Evolutionary conservation across 1,140 invertebrate species (phyloP), one percentile per base, ranked within the genome.

Genomic region (Drosophila azteca): DNA sequence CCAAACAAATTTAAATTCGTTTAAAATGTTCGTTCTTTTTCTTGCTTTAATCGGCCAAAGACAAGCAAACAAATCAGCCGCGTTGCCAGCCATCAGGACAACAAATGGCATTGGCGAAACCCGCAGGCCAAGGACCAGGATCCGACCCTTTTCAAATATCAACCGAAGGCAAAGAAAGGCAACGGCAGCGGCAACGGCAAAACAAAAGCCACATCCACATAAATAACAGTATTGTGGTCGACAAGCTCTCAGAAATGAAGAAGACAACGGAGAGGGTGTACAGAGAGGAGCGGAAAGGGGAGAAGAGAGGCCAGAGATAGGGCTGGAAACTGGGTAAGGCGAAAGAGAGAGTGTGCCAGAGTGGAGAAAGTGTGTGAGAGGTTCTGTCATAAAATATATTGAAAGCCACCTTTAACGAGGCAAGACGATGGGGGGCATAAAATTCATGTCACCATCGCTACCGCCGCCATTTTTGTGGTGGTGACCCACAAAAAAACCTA

Each of bases 171-270:
- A 52, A 39, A 58, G 67, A 60, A 63, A 63, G 58, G 55, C 68
- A 67, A 59, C 63, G 77, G 31, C 68, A 67, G 55, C 63, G 77
- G 29, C 31, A 31, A 31, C 31, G 31, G 62, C 64, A 77, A 87
- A 87, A 81, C 82, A 85, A 87, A 79, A 75, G 68, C 82, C 77
- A 70, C 82, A 87, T 78, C 69, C 66, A 79, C 82, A 85, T 85
- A 85, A 87, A 85, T 85, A 85, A 85, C 57, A 57, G 69, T 60
- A 75, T 81, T 81, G 82, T 69, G 81, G 78, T 75, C 72, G 82
- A 75, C 55, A 55, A 62, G 54, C 64, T 79, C 68, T 74, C 64
- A 69, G 35, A 39, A 39, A 39, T 39, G 35, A 13, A 39, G 8
- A 35, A 35, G 11, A 76, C 55, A 79, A 75, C 74, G 31, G 60